phyloP scores from a whole-genome alignment of 2,113 vertebrate species.

The Onychostruthus taczanowskii region DNA sequence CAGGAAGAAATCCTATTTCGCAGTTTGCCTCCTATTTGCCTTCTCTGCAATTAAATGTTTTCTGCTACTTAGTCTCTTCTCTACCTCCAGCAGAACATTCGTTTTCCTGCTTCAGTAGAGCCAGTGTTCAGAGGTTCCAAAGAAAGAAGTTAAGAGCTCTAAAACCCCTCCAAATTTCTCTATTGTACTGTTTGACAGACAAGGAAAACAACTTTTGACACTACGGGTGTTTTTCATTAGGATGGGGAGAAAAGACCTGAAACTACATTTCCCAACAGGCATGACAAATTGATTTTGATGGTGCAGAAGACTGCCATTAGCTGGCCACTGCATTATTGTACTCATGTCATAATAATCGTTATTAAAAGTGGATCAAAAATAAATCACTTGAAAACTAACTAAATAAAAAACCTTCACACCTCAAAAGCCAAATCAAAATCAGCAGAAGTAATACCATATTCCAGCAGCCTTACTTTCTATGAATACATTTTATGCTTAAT shows the following conservation, averaged over 20 bases:
- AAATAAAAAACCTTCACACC: not conserved
- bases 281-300: not conserved
- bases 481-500: not conserved
- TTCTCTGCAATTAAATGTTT: not conserved
- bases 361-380: not conserved
- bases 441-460: not conserved
- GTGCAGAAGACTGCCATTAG: not conserved
- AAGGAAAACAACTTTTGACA: not conserved
- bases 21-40: not conserved
- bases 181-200: conserved; percentile 2
- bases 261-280: not conserved
- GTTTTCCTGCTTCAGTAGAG: not conserved
- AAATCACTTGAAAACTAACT: not conserved
- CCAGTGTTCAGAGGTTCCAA: not conserved
- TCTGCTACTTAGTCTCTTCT: not conserved
- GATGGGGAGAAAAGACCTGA: not conserved
- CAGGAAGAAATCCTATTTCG: not conserved
- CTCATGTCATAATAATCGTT: not conserved
- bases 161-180: not conserved
- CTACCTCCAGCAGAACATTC: not conserved
- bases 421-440: not conserved
- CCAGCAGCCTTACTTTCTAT: not conserved
- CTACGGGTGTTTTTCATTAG: not conserved
- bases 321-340: not conserved
- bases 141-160: conserved; percentile 24